A percentile compares a stretch with the other conserved stretches of the same genome.
phyloP scores from a whole-genome alignment of 2,113 vertebrate genomes.

The Tupaia tana region DNA sequence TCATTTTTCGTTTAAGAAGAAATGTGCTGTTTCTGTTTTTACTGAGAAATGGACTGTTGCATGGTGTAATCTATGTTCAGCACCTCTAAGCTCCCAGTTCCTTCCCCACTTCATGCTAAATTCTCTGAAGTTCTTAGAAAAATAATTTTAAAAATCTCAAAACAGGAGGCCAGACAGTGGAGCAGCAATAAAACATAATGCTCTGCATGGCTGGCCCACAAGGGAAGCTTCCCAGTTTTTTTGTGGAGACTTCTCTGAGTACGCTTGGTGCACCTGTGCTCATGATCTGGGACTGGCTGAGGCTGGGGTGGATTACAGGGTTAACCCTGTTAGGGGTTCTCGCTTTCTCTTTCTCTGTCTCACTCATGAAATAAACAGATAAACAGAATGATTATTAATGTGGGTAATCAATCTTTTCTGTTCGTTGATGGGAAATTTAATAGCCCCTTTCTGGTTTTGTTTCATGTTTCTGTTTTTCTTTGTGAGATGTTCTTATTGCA shows the following conservation, averaged over 20 bases:
- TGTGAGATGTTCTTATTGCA: slow-evolving; percentile 73
- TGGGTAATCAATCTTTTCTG: slow-evolving; percentile 78
- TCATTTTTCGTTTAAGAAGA: slow-evolving; percentile 52
- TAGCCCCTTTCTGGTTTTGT: slow-evolving; percentile 83
- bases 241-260: too few species aligned
- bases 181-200: too few species aligned
- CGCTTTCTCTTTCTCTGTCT: too few species aligned
- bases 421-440: slow-evolving; percentile 86
- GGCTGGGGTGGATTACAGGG: too few species aligned
- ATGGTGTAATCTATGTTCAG: slow-evolving; percentile 43
- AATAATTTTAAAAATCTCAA: slow-evolving; percentile 79
- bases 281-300: too few species aligned
- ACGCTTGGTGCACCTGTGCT: too few species aligned
- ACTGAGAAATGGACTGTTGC: slow-evolving; percentile 73
- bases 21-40: slow-evolving; percentile 72
- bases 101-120: neutral
- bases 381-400: slow-evolving; percentile 83
- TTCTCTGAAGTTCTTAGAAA: slow-evolving; percentile 48
- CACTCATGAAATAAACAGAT: slow-evolving; percentile 55
- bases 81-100: neutral
- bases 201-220: too few species aligned
- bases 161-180: too few species aligned
- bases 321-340: too few species aligned
- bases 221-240: too few species aligned
- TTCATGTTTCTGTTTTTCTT: slow-evolving; percentile 82